A percentile compares a stretch with the other conserved stretches of the same genome.
These are phyloP conservation scores for Oscheius sp. DNA, from an alignment of 1,140 invertebrate species.

Conservation along the genomic window DNA sequence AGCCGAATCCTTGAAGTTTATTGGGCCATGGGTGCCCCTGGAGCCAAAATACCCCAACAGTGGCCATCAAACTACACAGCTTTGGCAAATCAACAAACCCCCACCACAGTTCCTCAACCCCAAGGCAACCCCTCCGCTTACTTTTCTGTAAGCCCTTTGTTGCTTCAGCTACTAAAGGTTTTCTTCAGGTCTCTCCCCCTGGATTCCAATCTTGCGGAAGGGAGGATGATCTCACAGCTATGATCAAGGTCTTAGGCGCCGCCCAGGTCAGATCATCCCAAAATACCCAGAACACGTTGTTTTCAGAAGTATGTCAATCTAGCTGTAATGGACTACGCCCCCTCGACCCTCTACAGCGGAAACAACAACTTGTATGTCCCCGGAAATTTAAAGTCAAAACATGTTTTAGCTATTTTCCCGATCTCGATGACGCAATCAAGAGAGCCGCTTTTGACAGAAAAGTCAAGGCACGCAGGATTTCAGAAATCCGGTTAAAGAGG, in stretches of 20 bases:
- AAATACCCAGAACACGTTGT: not conserved
- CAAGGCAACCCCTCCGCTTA: slow-evolving; percentile 36
- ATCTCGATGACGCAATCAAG: slow-evolving; percentile 31
- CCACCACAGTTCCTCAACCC: slow-evolving; percentile 68
- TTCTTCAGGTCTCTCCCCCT: slow-evolving; percentile 79
- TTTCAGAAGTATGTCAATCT: slow-evolving; percentile 12
- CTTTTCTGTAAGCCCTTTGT: slow-evolving; percentile 4
- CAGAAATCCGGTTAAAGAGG: too few species aligned
- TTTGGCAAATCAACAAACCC: slow-evolving; percentile 73
- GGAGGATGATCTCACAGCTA: slow-evolving; percentile 79
- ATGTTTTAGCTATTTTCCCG: slow-evolving; percentile 17
- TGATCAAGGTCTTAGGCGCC: slow-evolving; percentile 75
- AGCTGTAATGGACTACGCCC: slow-evolving; percentile 31
- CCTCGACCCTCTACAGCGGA: slow-evolving; percentile 4
- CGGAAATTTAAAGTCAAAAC: not conserved
- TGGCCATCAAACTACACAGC: slow-evolving; percentile 72
- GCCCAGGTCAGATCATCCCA: slow-evolving; percentile 81
- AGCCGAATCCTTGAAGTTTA: slow-evolving; percentile 87
- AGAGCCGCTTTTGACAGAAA: slow-evolving; percentile 31
- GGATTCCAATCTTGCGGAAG: slow-evolving; percentile 76
- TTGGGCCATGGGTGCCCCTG: slow-evolving; percentile 73
- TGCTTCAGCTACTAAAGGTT: not conserved
- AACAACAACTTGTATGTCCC: slow-evolving; percentile 12
- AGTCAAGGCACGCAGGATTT: too few species aligned
- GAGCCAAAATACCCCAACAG: slow-evolving; percentile 71